Evolutionary conservation across 1,140 invertebrate species (phyloP).

Genomic region (Lasioglossum baleicum): DNA sequence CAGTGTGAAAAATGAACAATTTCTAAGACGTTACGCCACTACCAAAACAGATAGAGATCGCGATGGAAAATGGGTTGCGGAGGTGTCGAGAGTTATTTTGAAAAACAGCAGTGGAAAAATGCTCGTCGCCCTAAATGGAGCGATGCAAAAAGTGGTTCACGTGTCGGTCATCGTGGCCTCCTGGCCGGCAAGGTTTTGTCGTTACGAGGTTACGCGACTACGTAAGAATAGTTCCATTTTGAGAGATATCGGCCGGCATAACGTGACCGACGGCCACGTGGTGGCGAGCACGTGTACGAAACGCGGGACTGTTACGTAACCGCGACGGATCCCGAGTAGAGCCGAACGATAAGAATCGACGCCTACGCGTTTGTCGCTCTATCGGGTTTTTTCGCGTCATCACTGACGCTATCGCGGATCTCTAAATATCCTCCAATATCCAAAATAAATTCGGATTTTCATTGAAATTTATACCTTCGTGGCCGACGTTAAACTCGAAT

Average conservation of each 20-base stretch:
- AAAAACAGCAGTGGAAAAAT: not conserved
- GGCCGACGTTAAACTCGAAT: too few species aligned
- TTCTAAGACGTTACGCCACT: too few species aligned
- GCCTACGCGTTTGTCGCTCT: not conserved
- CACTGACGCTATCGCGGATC: not conserved
- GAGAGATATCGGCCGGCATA: constrained; percentile 28
- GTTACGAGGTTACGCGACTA: constrained; percentile 20
- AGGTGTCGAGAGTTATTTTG: too few species aligned
- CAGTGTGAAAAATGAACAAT: too few species aligned
- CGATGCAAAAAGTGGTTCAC: constrained; percentile 23
- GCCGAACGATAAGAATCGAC: constrained; percentile 2
- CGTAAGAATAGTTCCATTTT: constrained; percentile 40
- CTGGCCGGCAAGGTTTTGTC: not conserved
- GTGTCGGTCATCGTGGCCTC: constrained; percentile 23
- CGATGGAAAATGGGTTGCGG: too few species aligned
- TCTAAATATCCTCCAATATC: too few species aligned
- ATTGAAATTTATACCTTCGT: too few species aligned
- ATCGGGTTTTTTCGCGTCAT: not conserved
- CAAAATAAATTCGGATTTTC: too few species aligned
- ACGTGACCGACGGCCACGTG: constrained; percentile 56
- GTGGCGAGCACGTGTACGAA: constrained; percentile 47
- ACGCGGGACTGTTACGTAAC: constrained; percentile 50
- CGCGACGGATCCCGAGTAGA: not conserved
- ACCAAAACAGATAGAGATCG: too few species aligned
- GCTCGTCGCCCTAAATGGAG: not conserved